Percentiles rank a stretch among this genome's conserved stretches.
phyloP scores from a whole-genome alignment of 2,113 vertebrate species.

The Vombatus ursinus region DNA sequence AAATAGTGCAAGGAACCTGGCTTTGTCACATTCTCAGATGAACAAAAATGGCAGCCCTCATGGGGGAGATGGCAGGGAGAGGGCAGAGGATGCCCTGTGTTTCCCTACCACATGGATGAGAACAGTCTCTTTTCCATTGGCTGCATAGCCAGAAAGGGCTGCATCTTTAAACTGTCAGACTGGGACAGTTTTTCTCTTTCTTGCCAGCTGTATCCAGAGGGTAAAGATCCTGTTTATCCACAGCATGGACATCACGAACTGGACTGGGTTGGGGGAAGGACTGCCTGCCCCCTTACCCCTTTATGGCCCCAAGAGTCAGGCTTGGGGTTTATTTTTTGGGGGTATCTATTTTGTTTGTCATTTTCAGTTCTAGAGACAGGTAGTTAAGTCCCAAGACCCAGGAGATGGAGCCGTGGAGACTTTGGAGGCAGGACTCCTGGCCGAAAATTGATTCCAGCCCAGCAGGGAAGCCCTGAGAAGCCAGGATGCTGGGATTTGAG shows the following conservation, averaged over 20 bases:
- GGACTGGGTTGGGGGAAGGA: background rate
- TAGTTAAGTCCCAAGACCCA: background rate
- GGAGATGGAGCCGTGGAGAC: background rate
- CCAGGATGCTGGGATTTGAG: background rate
- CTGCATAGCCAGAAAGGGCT: background rate
- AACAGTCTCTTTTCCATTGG: background rate
- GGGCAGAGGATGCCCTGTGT: background rate
- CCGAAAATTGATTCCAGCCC: background rate
- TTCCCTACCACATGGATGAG: background rate
- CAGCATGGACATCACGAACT: background rate
- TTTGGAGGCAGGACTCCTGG: background rate
- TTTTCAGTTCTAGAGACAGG: background rate
- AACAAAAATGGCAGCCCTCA: background rate
- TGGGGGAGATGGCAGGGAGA: background rate
- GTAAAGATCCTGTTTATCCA: background rate
- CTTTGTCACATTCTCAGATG: background rate
- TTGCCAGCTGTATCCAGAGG: background rate
- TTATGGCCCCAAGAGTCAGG: background rate
- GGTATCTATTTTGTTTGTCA: background rate
- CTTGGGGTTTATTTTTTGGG: background rate
- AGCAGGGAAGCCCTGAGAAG: background rate
- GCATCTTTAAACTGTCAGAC: background rate
- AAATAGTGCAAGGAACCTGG: background rate
- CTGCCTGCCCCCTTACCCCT: background rate
- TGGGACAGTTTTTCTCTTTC: background rate